These are phyloP conservation scores for Ichneumon xanthorius DNA, from an alignment of 2,888 invertebrate genomes.

Conservation along the genomic window DNA sequence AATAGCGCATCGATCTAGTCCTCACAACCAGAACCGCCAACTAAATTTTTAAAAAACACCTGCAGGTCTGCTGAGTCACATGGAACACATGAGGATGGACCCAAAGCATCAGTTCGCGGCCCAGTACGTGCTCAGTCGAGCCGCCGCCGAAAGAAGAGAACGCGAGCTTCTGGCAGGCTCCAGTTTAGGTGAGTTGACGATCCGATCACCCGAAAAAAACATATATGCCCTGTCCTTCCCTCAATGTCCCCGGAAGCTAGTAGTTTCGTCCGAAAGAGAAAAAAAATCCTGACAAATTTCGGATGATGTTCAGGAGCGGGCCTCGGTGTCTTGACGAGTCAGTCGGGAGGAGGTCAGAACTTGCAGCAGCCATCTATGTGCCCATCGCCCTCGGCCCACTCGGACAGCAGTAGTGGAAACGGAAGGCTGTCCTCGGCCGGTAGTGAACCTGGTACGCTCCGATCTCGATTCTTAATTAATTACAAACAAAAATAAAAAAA, in stretches of 20 bases:
- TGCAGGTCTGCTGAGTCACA: slow-evolving; percentile 95
- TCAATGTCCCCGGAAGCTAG: slow-evolving; percentile 33
- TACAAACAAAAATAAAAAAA: slow-evolving; percentile 33
- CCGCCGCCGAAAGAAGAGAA: slow-evolving; percentile 95
- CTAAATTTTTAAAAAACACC: slow-evolving; percentile 7
- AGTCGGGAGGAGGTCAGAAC: slow-evolving; percentile 84
- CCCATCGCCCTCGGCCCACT: slow-evolving; percentile 94
- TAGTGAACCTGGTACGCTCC: slow-evolving; percentile 88
- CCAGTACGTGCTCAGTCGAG: slow-evolving; percentile 95
- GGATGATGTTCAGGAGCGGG: slow-evolving; percentile 81
- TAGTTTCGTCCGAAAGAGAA: neutral
- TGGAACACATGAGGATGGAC: slow-evolving; percentile 99
- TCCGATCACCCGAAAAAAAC: neutral
- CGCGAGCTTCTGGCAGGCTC: slow-evolving; percentile 89
- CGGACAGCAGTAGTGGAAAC: slow-evolving; percentile 93
- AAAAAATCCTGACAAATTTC: slow-evolving; percentile 59
- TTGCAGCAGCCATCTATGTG: slow-evolving; percentile 89
- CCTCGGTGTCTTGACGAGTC: slow-evolving; percentile 83
- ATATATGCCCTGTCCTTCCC: neutral
- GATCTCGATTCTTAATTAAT: slow-evolving; percentile 65
- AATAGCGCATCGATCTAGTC: neutral
- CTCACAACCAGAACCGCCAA: neutral
- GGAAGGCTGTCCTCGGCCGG: slow-evolving; percentile 93
- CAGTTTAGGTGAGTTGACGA: slow-evolving; percentile 80
- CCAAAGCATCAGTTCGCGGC: slow-evolving; percentile 98